phyloP scores from a whole-genome alignment of 2,113 vertebrate genomes.

The Notarius lentiginosus region DNA sequence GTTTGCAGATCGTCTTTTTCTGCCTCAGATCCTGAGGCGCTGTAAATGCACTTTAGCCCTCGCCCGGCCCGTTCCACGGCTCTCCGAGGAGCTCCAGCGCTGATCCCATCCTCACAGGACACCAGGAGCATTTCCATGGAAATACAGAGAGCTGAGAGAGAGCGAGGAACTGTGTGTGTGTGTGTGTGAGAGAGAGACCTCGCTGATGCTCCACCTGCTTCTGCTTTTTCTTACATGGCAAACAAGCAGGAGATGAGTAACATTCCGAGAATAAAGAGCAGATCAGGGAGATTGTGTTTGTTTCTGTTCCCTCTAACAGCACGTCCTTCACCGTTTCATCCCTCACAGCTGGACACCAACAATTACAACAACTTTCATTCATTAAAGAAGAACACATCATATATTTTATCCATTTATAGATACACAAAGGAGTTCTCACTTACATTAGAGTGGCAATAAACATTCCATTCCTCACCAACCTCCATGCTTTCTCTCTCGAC shows the following conservation, averaged over 20 bases:
- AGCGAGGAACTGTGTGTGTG: background rate
- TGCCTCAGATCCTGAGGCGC: slow-evolving; percentile 71
- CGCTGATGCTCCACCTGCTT: slow-evolving; percentile 8
- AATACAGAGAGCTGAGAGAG: slow-evolving; percentile 70
- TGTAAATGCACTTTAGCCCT: slow-evolving; percentile 75
- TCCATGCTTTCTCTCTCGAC: background rate
- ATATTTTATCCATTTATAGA: background rate
- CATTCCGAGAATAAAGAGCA: background rate
- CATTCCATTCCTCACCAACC: background rate
- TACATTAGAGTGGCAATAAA: background rate
- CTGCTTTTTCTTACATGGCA: background rate
- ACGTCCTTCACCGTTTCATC: background rate
- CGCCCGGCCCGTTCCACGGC: slow-evolving; percentile 63
- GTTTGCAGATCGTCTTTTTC: slow-evolving; percentile 71
- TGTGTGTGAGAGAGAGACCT: background rate
- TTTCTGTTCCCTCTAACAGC: background rate
- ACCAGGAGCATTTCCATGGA: slow-evolving; percentile 70
- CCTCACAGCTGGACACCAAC: background rate
- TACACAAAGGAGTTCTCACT: background rate
- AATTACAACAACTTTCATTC: background rate
- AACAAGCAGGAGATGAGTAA: background rate
- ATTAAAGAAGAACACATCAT: background rate
- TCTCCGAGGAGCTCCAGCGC: slow-evolving; percentile 75
- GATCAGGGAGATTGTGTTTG: background rate
- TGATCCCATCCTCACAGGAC: slow-evolving; percentile 76